Evolutionary conservation across 2,888 invertebrate genomes (phyloP).

Genomic region (Heliothis peltigera): DNA sequence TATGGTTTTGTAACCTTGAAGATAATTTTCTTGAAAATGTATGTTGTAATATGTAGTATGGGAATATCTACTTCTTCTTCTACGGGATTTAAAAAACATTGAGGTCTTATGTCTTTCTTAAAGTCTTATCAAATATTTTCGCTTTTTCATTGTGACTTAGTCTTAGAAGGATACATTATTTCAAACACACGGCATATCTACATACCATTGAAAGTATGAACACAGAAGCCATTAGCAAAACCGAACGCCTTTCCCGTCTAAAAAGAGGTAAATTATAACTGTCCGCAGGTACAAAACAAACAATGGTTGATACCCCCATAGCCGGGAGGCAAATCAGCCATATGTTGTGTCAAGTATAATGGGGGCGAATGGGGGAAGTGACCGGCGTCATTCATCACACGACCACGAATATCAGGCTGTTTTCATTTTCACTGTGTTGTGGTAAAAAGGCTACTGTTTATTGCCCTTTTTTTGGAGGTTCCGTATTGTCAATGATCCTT

Average conservation of each 20-base stretch:
- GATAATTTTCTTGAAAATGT: not conserved
- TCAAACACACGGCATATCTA: not conserved
- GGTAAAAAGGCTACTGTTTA: constrained; percentile 67
- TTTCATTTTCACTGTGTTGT: constrained; percentile 76
- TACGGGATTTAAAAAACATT: no score
- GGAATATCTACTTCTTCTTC: no score
- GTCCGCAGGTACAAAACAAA: constrained; percentile 74
- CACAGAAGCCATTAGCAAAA: not conserved
- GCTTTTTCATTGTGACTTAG: not conserved
- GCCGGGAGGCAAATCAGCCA: constrained; percentile 77
- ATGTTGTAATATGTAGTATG: no score
- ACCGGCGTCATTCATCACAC: constrained; percentile 83
- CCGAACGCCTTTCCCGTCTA: not conserved
- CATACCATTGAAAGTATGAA: not conserved
- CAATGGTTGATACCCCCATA: constrained; percentile 70
- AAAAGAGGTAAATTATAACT: constrained; percentile 29
- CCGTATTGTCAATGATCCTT: constrained; percentile 27
- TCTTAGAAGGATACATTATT: not conserved
- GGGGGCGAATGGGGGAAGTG: constrained; percentile 79
- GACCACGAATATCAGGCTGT: constrained; percentile 76
- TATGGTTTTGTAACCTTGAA: not conserved
- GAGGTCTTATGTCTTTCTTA: not conserved
- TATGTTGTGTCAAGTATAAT: constrained; percentile 83
- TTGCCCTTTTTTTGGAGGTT: constrained; percentile 39
- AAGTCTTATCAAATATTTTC: no score